Conservation (phyloP, 2,888 invertebrate species). For the Pseudococcus jackbeardsleyi region DNA sequence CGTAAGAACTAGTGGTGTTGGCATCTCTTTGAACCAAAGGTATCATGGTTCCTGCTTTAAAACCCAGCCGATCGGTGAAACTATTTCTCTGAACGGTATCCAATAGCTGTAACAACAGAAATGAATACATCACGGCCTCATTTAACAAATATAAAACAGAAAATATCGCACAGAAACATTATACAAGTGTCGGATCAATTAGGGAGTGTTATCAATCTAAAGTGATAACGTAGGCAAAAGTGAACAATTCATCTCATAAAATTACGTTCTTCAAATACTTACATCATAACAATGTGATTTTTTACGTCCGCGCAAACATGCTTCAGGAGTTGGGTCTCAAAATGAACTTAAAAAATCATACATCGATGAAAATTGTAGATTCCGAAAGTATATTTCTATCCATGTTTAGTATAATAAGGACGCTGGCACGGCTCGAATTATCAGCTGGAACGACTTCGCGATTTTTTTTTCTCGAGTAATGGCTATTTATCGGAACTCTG, state of each 20-base stretch:
- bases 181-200: neutral
- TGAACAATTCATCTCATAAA: neutral
- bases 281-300: neutral
- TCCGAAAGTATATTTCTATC: neutral
- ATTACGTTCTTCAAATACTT: neutral
- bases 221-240: constrained; percentile 31
- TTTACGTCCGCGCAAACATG: neutral
- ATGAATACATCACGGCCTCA: neutral
- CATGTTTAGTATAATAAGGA: neutral
- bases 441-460: too few species aligned
- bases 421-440: neutral
- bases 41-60: constrained; percentile 74
- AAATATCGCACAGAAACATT: neutral
- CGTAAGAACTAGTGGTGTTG: constrained; percentile 71
- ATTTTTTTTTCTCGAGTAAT: neutral
- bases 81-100: neutral
- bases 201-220: neutral
- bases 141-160: neutral
- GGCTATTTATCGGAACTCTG: neutral
- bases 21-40: constrained; percentile 83
- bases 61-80: neutral
- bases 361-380: too few species aligned
- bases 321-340: neutral
- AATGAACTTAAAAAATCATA: neutral
- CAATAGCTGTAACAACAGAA: neutral